A percentile compares a stretch with the other conserved stretches of the same genome.
phyloP scores from a whole-genome alignment of 2,797 vertebrate genomes.

The Lagorchestes hirsutus region DNA sequence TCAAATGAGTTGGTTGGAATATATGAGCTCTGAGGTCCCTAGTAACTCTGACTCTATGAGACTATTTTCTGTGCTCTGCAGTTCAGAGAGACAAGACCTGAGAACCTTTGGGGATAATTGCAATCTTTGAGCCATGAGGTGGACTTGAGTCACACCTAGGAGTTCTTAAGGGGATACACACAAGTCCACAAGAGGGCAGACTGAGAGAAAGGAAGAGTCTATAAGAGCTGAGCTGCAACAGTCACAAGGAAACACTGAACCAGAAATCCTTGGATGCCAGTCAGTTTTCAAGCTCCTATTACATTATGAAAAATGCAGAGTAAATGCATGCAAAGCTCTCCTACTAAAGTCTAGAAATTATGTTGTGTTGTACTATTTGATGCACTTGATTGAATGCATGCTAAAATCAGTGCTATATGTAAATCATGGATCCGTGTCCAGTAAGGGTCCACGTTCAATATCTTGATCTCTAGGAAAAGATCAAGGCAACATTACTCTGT shows the following conservation, averaged over 20 bases:
- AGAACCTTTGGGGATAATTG: neutral
- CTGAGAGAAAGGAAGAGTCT: neutral
- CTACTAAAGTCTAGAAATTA: conserved; percentile 33
- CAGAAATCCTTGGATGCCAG: neutral
- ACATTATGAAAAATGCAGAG: conserved; percentile 23
- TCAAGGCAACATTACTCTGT: neutral
- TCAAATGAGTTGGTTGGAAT: neutral
- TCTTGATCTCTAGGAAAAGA: neutral
- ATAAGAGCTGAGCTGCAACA: neutral
- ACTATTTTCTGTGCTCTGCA: neutral
- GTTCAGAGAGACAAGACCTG: neutral
- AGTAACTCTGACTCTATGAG: neutral
- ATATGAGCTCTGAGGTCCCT: neutral
- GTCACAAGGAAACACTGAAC: neutral
- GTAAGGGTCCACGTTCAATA: conserved; percentile 38
- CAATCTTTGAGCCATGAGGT: neutral
- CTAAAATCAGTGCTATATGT: conserved; percentile 18
- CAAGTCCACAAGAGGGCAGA: neutral
- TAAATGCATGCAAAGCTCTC: conserved; percentile 32
- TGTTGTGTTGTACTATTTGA: neutral
- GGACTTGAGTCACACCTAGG: neutral
- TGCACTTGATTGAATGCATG: neutral
- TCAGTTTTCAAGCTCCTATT: neutral
- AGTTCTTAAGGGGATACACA: neutral
- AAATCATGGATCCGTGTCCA: conserved; percentile 5